Evolutionary conservation across 2,113 vertebrate genomes (phyloP).

Genomic region (Mixornis gularis): DNA sequence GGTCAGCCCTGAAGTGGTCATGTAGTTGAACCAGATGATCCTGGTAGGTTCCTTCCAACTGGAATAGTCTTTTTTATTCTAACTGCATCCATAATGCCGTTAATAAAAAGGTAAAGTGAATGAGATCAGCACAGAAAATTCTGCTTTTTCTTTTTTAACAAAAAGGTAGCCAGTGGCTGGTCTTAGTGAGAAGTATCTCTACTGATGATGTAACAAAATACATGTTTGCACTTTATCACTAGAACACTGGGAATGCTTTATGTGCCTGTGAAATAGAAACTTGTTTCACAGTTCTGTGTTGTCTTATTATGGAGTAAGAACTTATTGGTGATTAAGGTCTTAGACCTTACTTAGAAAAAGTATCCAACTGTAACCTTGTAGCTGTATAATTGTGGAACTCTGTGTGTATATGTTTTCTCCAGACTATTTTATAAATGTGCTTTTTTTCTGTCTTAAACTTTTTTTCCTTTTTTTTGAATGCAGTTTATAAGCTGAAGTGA

Average conservation of each 20-base stretch:
- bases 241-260: neutral
- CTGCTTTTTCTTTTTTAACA: neutral
- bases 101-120: neutral
- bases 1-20: neutral
- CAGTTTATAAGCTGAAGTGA: neutral
- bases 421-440: neutral
- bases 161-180: neutral
- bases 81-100: neutral
- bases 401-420: neutral
- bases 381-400: neutral
- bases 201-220: accelerated
- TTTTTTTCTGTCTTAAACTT: neutral
- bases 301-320: neutral
- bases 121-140: neutral
- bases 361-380: neutral
- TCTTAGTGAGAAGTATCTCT: neutral
- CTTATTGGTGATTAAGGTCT: neutral
- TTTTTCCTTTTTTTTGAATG: neutral
- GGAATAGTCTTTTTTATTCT: neutral
- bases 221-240: neutral
- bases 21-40: neutral
- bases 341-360: neutral
- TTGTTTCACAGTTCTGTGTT: neutral
- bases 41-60: neutral
- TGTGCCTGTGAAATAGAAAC: neutral